Evolutionary conservation across 2,113 vertebrate genomes (phyloP).

Genomic region (Zosterops pallidus): DNA sequence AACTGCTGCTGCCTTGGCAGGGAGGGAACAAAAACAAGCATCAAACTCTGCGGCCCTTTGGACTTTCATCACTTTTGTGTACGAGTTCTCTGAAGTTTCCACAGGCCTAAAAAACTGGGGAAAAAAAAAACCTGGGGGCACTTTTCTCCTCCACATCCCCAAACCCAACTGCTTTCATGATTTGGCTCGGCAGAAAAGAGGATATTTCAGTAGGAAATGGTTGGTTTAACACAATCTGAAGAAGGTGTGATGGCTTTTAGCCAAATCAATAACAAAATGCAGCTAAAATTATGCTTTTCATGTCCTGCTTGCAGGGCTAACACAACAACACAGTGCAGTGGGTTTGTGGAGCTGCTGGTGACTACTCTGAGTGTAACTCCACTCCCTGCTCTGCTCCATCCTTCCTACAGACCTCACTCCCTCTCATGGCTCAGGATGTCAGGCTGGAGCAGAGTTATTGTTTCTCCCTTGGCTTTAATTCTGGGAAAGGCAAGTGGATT

Average conservation of each 20-base stretch:
- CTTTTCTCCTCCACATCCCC: neutral
- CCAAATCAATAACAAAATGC: conserved; percentile 42
- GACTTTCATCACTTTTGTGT: neutral
- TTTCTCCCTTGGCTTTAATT: neutral
- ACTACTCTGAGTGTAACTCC: neutral
- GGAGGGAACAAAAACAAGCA: neutral
- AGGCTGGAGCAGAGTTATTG: neutral
- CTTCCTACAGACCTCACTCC: neutral
- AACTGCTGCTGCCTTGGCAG: conserved; percentile 45
- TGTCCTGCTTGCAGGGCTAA: neutral
- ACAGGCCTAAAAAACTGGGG: neutral
- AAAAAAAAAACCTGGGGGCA: neutral
- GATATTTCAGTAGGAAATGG: neutral
- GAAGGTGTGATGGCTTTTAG: neutral
- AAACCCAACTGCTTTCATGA: neutral
- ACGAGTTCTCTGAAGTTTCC: conserved; percentile 4
- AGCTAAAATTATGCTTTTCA: neutral
- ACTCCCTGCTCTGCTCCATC: neutral
- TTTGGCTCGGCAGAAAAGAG: neutral
- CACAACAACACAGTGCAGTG: neutral
- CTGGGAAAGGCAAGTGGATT: neutral
- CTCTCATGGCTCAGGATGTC: neutral
- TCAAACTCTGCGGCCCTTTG: neutral
- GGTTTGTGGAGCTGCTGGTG: neutral
- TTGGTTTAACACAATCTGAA: conserved; percentile 6